A percentile compares a stretch with the other conserved stretches of the same genome.
These are phyloP conservation scores for Rhynchotus rufescens DNA, from an alignment of 2,797 vertebrate species.

Conservation along the genomic window DNA sequence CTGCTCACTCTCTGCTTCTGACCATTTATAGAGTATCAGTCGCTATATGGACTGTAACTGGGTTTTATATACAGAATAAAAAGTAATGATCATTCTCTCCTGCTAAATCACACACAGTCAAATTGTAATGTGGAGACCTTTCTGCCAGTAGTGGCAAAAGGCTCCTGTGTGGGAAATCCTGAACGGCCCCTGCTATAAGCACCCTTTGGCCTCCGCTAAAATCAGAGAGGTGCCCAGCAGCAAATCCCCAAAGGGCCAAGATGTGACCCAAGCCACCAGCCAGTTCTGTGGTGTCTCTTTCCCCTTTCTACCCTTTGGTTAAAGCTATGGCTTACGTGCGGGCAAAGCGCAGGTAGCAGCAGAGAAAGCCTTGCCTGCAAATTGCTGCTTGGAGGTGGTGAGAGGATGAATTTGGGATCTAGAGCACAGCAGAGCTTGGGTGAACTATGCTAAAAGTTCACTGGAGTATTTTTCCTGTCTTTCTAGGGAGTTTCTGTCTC, in stretches of 20 bases:
- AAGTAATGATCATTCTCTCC: not conserved
- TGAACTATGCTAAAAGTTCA: not conserved
- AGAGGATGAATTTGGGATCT: not conserved
- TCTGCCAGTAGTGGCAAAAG: accelerated
- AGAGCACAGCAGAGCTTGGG: not conserved
- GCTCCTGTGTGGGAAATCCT: not conserved
- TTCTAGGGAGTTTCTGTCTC: not conserved
- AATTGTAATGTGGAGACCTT: not conserved
- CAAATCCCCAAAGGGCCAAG: accelerated
- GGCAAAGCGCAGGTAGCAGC: not conserved
- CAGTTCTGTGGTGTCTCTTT: not conserved
- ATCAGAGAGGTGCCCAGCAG: not conserved
- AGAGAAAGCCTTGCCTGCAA: not conserved
- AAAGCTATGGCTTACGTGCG: not conserved
- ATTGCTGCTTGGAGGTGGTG: not conserved
- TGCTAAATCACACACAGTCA: not conserved
- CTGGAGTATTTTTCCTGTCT: not conserved
- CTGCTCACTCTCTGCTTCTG: not conserved
- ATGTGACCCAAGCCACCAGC: accelerated
- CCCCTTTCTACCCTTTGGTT: not conserved
- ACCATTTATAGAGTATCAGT: not conserved
- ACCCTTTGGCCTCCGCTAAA: not conserved
- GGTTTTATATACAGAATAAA: not conserved
- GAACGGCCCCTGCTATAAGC: accelerated
- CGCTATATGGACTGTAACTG: not conserved